phyloP scores from a whole-genome alignment of 2,113 vertebrate genomes.

The Cnemophilus loriae region DNA sequence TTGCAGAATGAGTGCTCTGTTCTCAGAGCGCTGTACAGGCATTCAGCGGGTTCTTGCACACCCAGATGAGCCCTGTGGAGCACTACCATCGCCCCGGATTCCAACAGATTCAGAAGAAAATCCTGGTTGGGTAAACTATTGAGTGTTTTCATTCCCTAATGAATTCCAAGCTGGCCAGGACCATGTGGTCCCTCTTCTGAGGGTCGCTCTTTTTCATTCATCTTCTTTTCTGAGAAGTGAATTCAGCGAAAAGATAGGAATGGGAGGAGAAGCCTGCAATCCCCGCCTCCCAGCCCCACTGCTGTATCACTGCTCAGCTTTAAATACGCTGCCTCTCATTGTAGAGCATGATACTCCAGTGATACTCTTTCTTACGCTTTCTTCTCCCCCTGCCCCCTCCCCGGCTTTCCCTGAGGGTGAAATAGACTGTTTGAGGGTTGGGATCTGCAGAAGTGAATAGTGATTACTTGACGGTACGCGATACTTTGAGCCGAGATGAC shows the following conservation, averaged over 20 bases:
- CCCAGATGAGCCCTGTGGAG: rapidly evolving
- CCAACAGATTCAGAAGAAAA: not conserved
- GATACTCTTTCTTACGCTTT: not conserved
- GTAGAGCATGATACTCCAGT: not conserved
- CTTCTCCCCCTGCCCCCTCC: not conserved
- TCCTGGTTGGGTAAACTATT: not conserved
- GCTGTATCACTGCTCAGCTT: not conserved
- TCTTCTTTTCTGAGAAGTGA: not conserved
- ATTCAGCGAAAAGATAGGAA: not conserved
- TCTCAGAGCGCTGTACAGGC: not conserved
- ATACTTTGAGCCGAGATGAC: conserved; percentile 19
- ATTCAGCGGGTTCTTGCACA: rapidly evolving
- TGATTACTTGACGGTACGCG: not conserved
- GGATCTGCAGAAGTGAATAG: not conserved
- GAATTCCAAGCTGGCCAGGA: not conserved
- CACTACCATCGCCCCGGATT: not conserved
- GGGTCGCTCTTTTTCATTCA: not conserved
- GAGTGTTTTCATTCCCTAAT: not conserved
- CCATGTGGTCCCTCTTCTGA: not conserved
- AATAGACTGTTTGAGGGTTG: not conserved
- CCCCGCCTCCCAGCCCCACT: not conserved
- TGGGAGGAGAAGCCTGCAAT: not conserved
- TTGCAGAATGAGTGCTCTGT: rapidly evolving
- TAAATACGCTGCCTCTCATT: not conserved
- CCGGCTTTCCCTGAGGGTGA: not conserved